Conservation (phyloP, 1,140 invertebrate species). For the Drosophila quadrilineata region DNA sequence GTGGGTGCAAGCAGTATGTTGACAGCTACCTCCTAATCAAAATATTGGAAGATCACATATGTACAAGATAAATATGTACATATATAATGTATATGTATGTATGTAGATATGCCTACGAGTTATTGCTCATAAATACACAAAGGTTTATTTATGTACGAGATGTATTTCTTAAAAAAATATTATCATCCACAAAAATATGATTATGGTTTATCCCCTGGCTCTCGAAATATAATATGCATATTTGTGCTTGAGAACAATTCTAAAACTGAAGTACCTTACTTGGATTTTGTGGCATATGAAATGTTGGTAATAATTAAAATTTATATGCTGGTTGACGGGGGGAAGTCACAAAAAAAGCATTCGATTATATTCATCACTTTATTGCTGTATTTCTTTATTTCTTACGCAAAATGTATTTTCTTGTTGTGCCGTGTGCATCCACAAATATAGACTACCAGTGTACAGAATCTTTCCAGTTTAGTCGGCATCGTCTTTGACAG, state of each 20-base stretch:
- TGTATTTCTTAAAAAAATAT: no score
- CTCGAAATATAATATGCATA: not conserved
- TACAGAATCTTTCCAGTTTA: constrained; percentile 80
- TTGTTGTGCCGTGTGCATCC: constrained; percentile 81
- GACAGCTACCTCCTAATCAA: no score
- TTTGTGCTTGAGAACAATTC: not conserved
- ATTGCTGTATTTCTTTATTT: constrained; percentile 68
- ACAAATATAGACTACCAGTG: constrained; percentile 82
- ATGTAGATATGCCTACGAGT: constrained; percentile 1
- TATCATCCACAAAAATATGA: no score
- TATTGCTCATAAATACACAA: constrained; percentile 9
- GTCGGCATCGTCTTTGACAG: constrained; percentile 79
- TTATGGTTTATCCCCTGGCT: not conserved
- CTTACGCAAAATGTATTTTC: constrained; percentile 73
- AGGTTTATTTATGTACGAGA: constrained; percentile 9
- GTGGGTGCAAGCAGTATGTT: no score
- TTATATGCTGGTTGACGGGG: not conserved
- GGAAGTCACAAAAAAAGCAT: constrained; percentile 1
- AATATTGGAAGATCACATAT: no score
- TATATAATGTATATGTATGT: not conserved
- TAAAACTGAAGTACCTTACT: not conserved
- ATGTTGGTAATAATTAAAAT: constrained; percentile 5
- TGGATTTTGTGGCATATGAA: not conserved
- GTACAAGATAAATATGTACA: constrained; percentile 7
- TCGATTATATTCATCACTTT: constrained; percentile 41